Conservation (phyloP, 2,797 vertebrate genomes). For the Fistularia commersonii region DNA sequence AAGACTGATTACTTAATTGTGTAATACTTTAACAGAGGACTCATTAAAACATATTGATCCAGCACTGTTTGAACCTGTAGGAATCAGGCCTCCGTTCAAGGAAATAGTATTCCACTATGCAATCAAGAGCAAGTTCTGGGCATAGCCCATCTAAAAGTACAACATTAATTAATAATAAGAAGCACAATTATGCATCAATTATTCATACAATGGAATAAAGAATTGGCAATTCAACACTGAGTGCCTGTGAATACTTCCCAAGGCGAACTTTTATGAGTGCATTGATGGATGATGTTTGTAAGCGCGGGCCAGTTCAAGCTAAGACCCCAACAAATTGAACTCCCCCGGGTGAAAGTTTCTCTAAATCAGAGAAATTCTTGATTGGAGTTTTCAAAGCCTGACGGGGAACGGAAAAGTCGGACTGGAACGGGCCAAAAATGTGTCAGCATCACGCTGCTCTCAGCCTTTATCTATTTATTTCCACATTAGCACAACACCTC, state of each 20-base stretch:
- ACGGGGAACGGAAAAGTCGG: too few relatives aligned
- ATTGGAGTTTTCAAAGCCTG: too few relatives aligned
- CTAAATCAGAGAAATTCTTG: neutral
- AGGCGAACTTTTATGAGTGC: conserved; percentile 16
- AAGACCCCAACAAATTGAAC: conserved; percentile 32
- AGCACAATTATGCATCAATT: conserved; percentile 41
- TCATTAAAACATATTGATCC: conserved; percentile 34
- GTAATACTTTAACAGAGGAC: conserved; percentile 28
- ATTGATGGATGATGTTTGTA: conserved; percentile 52
- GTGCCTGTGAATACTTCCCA: conserved; percentile 22
- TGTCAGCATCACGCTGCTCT: too few relatives aligned
- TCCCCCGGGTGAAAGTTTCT: conserved; percentile 10
- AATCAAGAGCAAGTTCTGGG: conserved; percentile 4
- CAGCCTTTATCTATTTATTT: too few relatives aligned
- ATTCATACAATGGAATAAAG: conserved; percentile 38
- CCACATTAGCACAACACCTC: too few relatives aligned
- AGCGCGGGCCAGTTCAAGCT: conserved; percentile 15
- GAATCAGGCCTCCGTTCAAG: conserved; percentile 10
- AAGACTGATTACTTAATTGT: conserved; percentile 32
- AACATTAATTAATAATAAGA: conserved; percentile 41
- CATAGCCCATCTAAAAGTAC: conserved; percentile 12
- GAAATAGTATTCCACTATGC: neutral
- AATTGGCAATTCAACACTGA: conserved; percentile 9
- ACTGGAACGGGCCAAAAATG: too few relatives aligned
- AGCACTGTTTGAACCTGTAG: conserved; percentile 6